Conservation (phyloP, 2,888 invertebrate species). For the Drosophila neutralis region DNA sequence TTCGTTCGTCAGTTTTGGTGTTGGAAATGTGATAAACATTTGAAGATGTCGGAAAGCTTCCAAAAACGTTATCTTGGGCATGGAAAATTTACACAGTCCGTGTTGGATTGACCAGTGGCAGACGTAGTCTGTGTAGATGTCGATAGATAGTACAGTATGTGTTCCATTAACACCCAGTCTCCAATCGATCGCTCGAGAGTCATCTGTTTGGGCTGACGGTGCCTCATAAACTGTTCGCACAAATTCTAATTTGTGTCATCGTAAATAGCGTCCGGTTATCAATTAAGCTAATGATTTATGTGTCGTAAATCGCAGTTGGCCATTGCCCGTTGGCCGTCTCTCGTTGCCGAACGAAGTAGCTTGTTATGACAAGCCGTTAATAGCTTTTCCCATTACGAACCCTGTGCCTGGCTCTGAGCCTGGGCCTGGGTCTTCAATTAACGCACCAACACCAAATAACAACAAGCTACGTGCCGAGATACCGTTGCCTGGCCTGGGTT, state of each 20-base stretch:
- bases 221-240: conserved; percentile 73
- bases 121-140: neutral
- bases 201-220: conserved; percentile 29
- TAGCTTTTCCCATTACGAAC: conserved; percentile 71
- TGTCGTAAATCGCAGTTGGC: conserved; percentile 65
- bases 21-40: conserved; percentile 61
- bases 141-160: neutral
- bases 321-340: neutral
- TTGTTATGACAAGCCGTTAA: conserved; percentile 78
- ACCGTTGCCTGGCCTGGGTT: conserved; percentile 24
- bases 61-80: conserved; percentile 43
- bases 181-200: neutral
- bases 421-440: conserved; percentile 66
- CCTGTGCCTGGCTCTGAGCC: neutral
- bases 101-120: conserved; percentile 1
- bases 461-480: conserved; percentile 53
- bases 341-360: conserved; percentile 41
- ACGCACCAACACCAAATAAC: conserved; percentile 74
- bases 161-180: conserved; percentile 59
- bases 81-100: conserved; percentile 57
- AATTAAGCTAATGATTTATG: conserved; percentile 80
- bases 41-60: conserved; percentile 54
- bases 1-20: conserved; percentile 27
- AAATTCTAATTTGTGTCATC: conserved; percentile 81
- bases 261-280: conserved; percentile 77